Evolutionary conservation across 2,113 vertebrate genomes (phyloP), one percentile per base, ranked within the genome.

Genomic region (Eudyptes chrysolophus): DNA sequence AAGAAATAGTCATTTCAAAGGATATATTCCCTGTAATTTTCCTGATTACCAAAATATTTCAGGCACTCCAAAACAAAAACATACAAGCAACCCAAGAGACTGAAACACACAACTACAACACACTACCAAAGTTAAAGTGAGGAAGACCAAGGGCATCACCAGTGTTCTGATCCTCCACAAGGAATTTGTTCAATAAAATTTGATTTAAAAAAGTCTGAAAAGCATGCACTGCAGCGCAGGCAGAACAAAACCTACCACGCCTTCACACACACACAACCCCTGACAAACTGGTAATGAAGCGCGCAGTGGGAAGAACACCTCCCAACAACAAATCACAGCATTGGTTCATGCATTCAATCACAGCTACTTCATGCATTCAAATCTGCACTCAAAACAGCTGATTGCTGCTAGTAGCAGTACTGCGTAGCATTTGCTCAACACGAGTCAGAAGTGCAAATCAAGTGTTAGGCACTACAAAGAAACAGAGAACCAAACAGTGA

Each of bases 401-500:
- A 85, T 58, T 7, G 58, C 76, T 83, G 66, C 75, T 60, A 48
- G 58, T 3, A 90, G 71, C 66, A 90, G 71, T 29, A 77, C 52
- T 4, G 32, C 3, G 7, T 32, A 64, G 60, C 72, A 70, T 66
- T 87, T 7, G 13, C 65, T 92, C 55, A 81, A 58, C 55, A 70
- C 58, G 49, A 94, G 94, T 84, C 80, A 84, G 42, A 91, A 84
- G 90, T 58, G 77, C 55, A 96, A 91, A 84, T 57, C 69, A 87
- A 77, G 72, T 3, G 4, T 52, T 29, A 94, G 84, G 51, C 60
- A 60, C 70, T 38, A 81, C 82, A 82, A 66, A 86, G 72, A 52
- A 88, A 62, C 22, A 82, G 68, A 83, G 71, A 93, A 81, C 18
- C 27, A 85, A 71, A 51, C 29, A 58, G 65, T 8, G 48, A 75